These are phyloP conservation scores for Gymnothorax javanicus DNA, from an alignment of 2,797 vertebrate species.

Conservation along the genomic window DNA sequence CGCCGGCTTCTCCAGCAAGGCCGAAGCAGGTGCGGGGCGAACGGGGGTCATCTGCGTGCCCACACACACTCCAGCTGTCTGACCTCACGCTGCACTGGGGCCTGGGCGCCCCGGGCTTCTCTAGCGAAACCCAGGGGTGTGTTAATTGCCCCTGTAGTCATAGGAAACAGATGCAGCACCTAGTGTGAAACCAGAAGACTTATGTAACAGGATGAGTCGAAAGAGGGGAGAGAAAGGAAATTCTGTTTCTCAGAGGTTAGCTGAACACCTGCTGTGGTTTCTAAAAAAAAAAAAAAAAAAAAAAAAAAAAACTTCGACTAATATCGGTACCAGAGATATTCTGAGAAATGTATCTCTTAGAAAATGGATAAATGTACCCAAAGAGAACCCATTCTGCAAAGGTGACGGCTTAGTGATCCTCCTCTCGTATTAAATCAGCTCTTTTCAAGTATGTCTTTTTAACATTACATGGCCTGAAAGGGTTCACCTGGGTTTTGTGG, in stretches of 20 bases:
- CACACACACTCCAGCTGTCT: not conserved
- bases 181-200: constrained; percentile 54
- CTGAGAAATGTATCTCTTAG: not conserved
- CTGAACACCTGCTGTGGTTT: constrained; percentile 53
- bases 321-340: constrained; percentile 25
- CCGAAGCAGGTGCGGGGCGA: constrained; percentile 81
- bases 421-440: not conserved
- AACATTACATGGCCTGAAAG: not conserved
- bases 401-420: not conserved
- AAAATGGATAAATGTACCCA: not conserved
- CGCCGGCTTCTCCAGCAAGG: constrained; percentile 90
- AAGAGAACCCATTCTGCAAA: not conserved
- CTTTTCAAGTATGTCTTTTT: not conserved
- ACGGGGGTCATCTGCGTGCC: not conserved
- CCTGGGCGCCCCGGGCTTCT: constrained; percentile 20
- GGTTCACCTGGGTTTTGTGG: too few relatives aligned
- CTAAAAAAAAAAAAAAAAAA: constrained; percentile 27
- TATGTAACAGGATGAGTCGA: constrained; percentile 43
- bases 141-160: constrained; percentile 18
- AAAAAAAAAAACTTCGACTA: constrained; percentile 20
- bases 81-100: constrained; percentile 24
- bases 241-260: constrained; percentile 29
- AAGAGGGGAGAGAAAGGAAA: constrained; percentile 44
- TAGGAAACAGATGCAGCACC: constrained; percentile 53
- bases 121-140: constrained; percentile 36